These are phyloP conservation scores for Pteria penguin DNA, from an alignment of 2,888 invertebrate species.

Conservation along the genomic window DNA sequence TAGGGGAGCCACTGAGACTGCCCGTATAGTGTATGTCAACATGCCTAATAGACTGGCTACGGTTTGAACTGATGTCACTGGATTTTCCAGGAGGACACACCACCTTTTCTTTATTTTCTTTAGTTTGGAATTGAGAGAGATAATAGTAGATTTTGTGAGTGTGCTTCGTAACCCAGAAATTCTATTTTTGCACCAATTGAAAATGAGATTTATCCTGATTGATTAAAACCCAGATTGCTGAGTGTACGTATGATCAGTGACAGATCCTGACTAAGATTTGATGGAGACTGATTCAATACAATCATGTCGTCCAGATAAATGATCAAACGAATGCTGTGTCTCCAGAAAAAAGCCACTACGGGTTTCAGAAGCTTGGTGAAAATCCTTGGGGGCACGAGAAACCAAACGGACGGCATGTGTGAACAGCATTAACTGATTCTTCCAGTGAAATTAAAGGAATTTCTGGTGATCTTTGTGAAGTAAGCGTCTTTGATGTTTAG, in stretches of 20 bases:
- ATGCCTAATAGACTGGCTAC: background rate
- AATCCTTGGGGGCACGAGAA: background rate
- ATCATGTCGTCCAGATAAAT: conserved; percentile 5
- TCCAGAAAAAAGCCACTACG: background rate
- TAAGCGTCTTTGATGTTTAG: conserved; percentile 14
- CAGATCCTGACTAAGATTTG: background rate
- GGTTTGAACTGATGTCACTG: background rate
- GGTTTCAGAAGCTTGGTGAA: conserved; percentile 17
- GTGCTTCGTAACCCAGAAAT: conserved; percentile 1
- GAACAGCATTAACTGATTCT: background rate
- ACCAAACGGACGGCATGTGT: background rate
- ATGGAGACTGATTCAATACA: background rate
- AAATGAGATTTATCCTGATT: conserved; percentile 11
- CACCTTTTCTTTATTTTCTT: background rate
- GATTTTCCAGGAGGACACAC: background rate
- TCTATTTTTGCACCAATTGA: background rate
- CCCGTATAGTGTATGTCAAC: background rate
- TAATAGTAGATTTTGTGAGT: conserved; percentile 1
- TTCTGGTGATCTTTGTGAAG: background rate
- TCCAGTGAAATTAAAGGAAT: conserved; percentile 5
- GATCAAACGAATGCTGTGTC: background rate
- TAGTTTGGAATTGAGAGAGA: conserved; percentile 5
- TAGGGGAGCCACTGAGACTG: background rate
- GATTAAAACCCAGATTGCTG: conserved; percentile 5
- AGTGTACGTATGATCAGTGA: conserved; percentile 1